A percentile compares a stretch with the other conserved stretches of the same genome.
Evolutionary conservation across 2,888 invertebrate genomes (phyloP).

Genomic region (Eupithecia tripunctaria): DNA sequence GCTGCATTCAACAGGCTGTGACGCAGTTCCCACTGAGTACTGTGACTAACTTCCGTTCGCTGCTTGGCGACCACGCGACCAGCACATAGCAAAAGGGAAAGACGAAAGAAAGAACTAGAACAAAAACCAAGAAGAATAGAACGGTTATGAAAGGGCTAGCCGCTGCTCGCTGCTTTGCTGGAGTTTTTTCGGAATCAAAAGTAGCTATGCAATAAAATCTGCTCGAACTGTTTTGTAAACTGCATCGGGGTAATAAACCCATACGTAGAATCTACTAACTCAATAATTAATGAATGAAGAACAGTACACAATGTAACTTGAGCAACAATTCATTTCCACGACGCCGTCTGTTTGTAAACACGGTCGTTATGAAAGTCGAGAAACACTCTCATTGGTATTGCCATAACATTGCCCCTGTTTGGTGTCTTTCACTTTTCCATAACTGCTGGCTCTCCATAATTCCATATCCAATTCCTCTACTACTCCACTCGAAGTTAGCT

Average conservation of each 20-base stretch:
- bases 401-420: conserved; percentile 29
- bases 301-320: conserved; percentile 3
- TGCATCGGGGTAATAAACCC: background rate
- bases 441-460: background rate
- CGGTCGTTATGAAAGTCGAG: conserved; percentile 23
- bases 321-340: conserved; percentile 8
- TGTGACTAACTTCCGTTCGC: background rate
- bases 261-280: background rate
- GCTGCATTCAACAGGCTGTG: conserved; percentile 63
- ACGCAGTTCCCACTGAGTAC: conserved; percentile 55
- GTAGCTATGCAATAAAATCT: background rate
- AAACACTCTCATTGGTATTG: conserved; percentile 24
- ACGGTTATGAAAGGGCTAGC: background rate
- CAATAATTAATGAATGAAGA: background rate
- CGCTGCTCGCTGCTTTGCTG: background rate
- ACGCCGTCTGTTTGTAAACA: conserved; percentile 28
- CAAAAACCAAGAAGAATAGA: background rate
- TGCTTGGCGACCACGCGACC: background rate
- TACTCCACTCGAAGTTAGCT: background rate
- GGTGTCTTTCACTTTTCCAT: conserved; percentile 18
- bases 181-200: background rate
- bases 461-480: background rate
- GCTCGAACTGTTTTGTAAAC: background rate
- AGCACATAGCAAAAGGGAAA: background rate
- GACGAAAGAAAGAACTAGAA: background rate